phyloP scores from a whole-genome alignment of 2,888 invertebrate species.

The Agrotis segetum region DNA sequence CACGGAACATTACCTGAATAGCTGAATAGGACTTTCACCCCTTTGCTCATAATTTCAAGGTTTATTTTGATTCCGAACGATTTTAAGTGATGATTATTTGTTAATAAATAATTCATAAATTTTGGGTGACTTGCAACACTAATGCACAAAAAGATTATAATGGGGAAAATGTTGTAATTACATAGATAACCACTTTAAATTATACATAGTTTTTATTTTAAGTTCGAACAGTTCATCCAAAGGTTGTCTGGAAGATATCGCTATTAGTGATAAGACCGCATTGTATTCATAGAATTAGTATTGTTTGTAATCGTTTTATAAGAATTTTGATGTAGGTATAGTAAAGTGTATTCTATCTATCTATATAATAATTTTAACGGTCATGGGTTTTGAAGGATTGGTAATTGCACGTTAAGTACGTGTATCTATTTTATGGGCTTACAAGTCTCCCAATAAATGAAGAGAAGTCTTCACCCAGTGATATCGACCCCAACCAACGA shows the following conservation, averaged over 20 bases:
- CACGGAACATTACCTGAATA: constrained; percentile 59
- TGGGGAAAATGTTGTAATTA: not conserved
- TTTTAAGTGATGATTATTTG: constrained; percentile 44
- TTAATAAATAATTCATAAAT: constrained; percentile 44
- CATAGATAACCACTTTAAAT: not conserved
- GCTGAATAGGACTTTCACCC: constrained; percentile 39
- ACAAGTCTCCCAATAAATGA: no score
- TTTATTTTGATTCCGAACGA: constrained; percentile 12
- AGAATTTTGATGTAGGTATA: no score
- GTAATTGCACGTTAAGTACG: not conserved
- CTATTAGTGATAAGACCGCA: no score
- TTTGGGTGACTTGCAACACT: not conserved
- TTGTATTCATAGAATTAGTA: no score
- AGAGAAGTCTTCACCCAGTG: no score
- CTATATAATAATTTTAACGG: no score
- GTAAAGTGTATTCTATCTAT: no score
- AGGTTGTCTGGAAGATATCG: no score
- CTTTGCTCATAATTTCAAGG: constrained; percentile 36
- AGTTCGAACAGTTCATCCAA: no score
- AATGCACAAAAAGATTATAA: constrained; percentile 4
- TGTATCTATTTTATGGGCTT: not conserved
- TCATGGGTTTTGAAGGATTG: not conserved
- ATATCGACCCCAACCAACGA: not conserved
- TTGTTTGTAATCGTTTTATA: no score
- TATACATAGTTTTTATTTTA: no score